A percentile compares a stretch with the other conserved stretches of the same genome.
Evolutionary conservation across 1,140 invertebrate genomes (phyloP).

Genomic region (Stenopsyche tienmushanensis): DNA sequence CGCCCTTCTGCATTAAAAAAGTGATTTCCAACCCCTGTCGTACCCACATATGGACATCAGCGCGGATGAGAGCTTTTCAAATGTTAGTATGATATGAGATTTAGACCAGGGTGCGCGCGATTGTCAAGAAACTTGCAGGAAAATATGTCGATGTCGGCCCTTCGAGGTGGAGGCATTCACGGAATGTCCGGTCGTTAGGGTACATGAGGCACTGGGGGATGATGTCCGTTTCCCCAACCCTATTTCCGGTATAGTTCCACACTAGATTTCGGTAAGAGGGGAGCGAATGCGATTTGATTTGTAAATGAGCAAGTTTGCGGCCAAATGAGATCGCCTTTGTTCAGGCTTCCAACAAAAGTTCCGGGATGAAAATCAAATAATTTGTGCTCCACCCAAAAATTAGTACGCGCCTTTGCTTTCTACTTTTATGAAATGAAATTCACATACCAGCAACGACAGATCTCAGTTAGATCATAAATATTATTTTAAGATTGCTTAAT

Average conservation of each 20-base stretch:
- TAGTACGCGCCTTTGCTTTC: too few relatives aligned
- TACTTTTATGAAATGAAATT: too few relatives aligned
- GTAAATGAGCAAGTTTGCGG: slow-evolving; percentile 19
- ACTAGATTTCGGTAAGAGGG: not conserved
- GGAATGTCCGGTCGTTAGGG: slow-evolving; percentile 8
- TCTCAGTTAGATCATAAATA: too few relatives aligned
- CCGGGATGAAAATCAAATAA: too few relatives aligned
- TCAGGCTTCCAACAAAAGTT: too few relatives aligned
- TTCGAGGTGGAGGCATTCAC: not conserved
- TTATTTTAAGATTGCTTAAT: too few relatives aligned
- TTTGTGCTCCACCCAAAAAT: too few relatives aligned
- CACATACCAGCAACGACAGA: too few relatives aligned
- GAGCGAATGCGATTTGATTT: slow-evolving; percentile 14
- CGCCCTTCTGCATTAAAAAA: too few relatives aligned
- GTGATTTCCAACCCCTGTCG: too few relatives aligned
- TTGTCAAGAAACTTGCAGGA: not conserved
- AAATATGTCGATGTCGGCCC: not conserved
- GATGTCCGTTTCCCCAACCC: not conserved
- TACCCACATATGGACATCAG: too few relatives aligned
- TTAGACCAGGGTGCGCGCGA: not conserved
- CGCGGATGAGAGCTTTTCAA: not conserved
- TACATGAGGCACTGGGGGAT: not conserved
- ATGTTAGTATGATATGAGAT: not conserved
- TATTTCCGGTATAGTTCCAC: not conserved
- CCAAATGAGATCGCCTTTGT: slow-evolving; percentile 20